Base-by-base conservation (phyloP, 2,113 vertebrate species). In the Calypte anna region DNA sequence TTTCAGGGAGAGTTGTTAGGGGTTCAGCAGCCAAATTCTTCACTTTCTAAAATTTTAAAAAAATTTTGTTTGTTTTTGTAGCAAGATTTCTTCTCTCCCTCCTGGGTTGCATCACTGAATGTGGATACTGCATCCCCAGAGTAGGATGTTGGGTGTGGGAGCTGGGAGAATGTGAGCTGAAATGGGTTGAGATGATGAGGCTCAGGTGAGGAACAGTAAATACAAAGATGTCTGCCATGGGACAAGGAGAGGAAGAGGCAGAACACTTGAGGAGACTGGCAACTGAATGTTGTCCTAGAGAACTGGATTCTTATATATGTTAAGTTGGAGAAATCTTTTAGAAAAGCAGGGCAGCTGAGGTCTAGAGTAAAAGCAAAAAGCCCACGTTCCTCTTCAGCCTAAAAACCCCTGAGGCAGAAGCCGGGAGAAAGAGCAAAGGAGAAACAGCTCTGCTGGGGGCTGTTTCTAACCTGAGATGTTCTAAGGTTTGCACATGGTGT, bases 301-400 rank as follows among this genome's bases (percentile, higher is more conserved):
- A 96, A n/a, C 30, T 53, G 50, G 20, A 30, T 89, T 61, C n/a
- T 83, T 62, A 28, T 6, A 4, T 70, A 61, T 72, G 36, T 55
- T 92, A 36, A 67, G 20, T 30, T 31, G 31, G 51, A 91, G 68
- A 67, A 82, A 55, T 59, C 24, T 63, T 62, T 72, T 28, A 0
- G 33, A 81, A 66, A 54, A 36, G 20, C 33, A 43, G 33, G 23
- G 55, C 11, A 46, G 25, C 53, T 55, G 74, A 79, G 13, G 15
- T 63, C 78, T 82, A 12, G 31, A 51, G 14, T 59, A 58, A 70
- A 70, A 73, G n/a, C 2, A 6, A 51, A 84, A 20, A 0, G 1
- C 3, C 20, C 25, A 0, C 12, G 4, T 75, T 82, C 48, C 54
- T 58, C 21, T 55, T 76, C 3, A 2, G 17, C n/a, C 20, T 0